Base-by-base conservation (phyloP, 2,888 invertebrate genomes). In the Cetonia aurata region DNA sequence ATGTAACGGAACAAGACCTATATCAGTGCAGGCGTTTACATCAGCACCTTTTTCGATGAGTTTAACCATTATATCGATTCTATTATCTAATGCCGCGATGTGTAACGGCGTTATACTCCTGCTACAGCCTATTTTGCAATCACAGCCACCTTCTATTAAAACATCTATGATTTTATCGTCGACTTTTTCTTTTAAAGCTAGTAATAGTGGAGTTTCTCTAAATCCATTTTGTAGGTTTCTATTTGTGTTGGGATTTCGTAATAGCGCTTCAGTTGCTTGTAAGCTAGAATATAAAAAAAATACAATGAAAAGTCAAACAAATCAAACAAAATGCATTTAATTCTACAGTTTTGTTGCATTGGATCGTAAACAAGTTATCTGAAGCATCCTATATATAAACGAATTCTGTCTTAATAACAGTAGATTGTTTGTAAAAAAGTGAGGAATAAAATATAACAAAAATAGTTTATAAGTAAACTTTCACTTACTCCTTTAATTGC, bases 81-180 rank as follows among this genome's bases (percentile, higher is more conserved):
- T 48, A 50, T 62, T 62, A 13, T 62, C 48, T 31, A 62, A 13
- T 9, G 62, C 15, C 17, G 62, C 62, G 6, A 62, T 31, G 37
- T 62, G 62, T 48, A 62, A 48, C 6, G 62, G 62, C 9, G 62
- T 62, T 48, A 62, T 48, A 10, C 48, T 48, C 13, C 48, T 48
- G 3, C 46, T 33, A 9, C 62, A 62, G 3, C 13, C 31, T 4
- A 33, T 15, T 33, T 19, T 62, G 19, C 48, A 48, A 48, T 62
- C 62, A 15, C 62, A 48, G 48, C 19, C 33, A 10, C 33, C 10
- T 12, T 48, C 37, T 33, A 62, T 25, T 13, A 62, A 17, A 13
- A 8, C 0, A 31, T 31, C 31, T 12, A 62, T 48, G 12, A 62
- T 62, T 15, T 33, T 48, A 15, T 13, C 33, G 15, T 48, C 48